Conservation (phyloP, 2,888 invertebrate genomes). For the Acanthosepion esculentum region DNA sequence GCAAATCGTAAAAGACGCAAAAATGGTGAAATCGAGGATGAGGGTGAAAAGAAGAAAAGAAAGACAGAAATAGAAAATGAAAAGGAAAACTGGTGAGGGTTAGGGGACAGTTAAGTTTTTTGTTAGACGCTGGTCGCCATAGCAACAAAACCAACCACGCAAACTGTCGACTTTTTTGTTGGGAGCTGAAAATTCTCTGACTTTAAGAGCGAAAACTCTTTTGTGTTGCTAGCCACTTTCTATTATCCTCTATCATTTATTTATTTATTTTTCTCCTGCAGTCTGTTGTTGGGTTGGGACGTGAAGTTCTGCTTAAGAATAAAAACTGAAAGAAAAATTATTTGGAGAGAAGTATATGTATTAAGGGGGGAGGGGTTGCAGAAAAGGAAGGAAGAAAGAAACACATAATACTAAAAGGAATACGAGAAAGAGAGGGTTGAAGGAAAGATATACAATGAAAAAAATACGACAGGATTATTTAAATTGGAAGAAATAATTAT, state of each 20-base stretch:
- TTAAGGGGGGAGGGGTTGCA: not conserved
- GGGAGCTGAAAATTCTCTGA: not conserved
- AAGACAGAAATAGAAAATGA: no score
- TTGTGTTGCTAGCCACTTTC: conserved; percentile 16
- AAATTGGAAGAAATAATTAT: not conserved
- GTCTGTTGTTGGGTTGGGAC: not conserved
- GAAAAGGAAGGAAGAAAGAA: not conserved
- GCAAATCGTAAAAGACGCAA: not conserved
- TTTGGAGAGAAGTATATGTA: not conserved
- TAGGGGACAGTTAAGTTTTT: not conserved
- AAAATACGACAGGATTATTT: not conserved
- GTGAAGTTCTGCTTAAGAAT: not conserved
- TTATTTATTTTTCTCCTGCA: not conserved
- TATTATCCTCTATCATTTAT: not conserved
- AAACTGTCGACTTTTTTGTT: conserved; percentile 23
- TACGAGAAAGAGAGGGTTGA: not conserved
- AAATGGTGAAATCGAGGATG: not conserved
- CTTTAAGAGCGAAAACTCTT: not conserved
- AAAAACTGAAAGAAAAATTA: not conserved
- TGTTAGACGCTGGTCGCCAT: not conserved
- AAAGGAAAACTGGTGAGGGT: not conserved
- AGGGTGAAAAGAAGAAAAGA: not conserved
- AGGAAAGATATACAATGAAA: not conserved
- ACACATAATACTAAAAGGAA: not conserved
- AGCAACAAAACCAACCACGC: not conserved